Conservation (phyloP, 2,888 invertebrate species). For the Aphrophora alni region DNA sequence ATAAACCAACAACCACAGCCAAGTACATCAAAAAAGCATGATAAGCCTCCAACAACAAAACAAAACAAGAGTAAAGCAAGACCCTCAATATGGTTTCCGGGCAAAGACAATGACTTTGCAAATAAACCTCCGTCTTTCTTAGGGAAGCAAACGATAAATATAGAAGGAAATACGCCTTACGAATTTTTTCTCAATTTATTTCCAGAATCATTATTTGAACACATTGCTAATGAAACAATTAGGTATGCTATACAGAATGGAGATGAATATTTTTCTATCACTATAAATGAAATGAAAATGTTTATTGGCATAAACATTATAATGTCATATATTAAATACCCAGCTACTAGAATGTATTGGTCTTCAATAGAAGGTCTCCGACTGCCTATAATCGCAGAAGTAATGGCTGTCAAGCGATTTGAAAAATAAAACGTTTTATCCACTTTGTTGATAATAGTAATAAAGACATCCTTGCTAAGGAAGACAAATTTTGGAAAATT, state of each 20-base stretch:
- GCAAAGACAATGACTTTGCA: slow-evolving; percentile 6
- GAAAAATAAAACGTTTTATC: slow-evolving; percentile 28
- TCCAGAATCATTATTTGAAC: slow-evolving; percentile 39
- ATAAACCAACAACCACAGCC: too few relatives aligned
- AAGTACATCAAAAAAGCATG: too few relatives aligned
- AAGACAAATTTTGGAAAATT: slow-evolving; percentile 43
- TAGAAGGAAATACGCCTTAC: slow-evolving; percentile 28
- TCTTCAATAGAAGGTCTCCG: slow-evolving; percentile 21
- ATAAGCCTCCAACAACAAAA: too few relatives aligned
- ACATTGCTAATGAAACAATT: slow-evolving; percentile 37
- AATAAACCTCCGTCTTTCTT: background rate
- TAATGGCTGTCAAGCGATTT: slow-evolving; percentile 22
- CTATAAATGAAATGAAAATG: slow-evolving; percentile 37
- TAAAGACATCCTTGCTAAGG: slow-evolving; percentile 9
- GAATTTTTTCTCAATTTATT: slow-evolving; percentile 40
- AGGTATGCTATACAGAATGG: slow-evolving; percentile 41
- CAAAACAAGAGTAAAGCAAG: too few relatives aligned
- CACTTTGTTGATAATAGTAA: slow-evolving; percentile 19
- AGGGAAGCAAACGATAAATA: background rate
- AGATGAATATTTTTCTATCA: slow-evolving; percentile 27
- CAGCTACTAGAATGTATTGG: slow-evolving; percentile 37
- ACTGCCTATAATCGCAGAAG: slow-evolving; percentile 18
- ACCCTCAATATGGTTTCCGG: background rate
- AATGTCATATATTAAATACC: slow-evolving; percentile 45
- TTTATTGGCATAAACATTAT: slow-evolving; percentile 43